Conservation (phyloP, 2,888 invertebrate genomes). For the Philopedon plagiatum region DNA sequence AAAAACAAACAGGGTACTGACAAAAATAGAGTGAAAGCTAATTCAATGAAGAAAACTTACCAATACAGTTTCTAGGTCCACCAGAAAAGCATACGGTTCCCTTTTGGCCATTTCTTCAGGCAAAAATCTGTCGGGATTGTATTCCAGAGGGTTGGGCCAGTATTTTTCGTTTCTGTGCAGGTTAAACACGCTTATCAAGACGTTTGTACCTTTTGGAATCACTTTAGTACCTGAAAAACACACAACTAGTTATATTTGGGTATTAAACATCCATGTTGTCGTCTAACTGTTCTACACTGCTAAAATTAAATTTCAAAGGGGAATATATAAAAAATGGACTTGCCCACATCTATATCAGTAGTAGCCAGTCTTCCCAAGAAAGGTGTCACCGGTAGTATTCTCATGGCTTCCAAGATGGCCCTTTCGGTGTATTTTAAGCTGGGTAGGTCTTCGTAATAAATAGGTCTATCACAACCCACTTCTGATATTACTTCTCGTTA, state of each 20-base stretch:
- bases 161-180: conserved; percentile 67
- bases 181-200: conserved; percentile 44
- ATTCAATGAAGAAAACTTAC: conserved; percentile 59
- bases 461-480: conserved; percentile 42
- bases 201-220: conserved; percentile 45
- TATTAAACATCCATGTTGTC: too few relatives aligned
- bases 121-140: conserved; percentile 74
- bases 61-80: conserved; percentile 71
- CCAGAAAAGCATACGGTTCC: conserved; percentile 70
- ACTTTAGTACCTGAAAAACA: conserved; percentile 47
- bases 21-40: not conserved
- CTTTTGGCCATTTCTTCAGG: conserved; percentile 68
- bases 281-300: too few relatives aligned
- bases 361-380: conserved; percentile 38
- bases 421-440: conserved; percentile 51
- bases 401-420: conserved; percentile 48
- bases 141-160: conserved; percentile 73
- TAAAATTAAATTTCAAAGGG: too few relatives aligned
- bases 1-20: too few relatives aligned
- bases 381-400: conserved; percentile 49
- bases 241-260: too few relatives aligned
- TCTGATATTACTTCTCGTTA: conserved; percentile 48
- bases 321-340: too few relatives aligned
- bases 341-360: conserved; percentile 47
- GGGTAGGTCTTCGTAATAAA: conserved; percentile 42